These are phyloP conservation scores for Procavia capensis DNA, from an alignment of 2,113 vertebrate genomes.

Conservation along the genomic window DNA sequence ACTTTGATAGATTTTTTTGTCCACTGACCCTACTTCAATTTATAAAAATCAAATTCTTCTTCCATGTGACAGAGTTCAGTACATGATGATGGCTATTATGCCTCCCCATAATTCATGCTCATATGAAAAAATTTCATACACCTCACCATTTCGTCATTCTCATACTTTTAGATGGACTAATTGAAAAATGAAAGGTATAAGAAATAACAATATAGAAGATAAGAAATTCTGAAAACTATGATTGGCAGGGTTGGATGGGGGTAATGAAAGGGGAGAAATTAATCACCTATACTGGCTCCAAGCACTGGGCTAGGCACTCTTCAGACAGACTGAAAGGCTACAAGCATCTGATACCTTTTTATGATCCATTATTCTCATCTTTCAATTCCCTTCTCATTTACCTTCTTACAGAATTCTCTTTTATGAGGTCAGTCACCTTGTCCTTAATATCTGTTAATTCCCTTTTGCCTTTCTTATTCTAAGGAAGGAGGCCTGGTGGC, in stretches of 20 bases:
- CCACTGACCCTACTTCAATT: background rate
- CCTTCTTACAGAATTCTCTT: background rate
- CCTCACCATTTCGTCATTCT: background rate
- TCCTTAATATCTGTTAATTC: background rate
- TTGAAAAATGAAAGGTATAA: background rate
- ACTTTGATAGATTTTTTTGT: background rate
- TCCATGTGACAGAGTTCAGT: background rate
- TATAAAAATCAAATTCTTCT: background rate
- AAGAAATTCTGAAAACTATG: constrained; percentile 18
- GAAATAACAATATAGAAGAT: background rate
- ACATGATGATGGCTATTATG: background rate
- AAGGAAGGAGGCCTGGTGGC: no score
- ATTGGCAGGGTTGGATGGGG: no score
- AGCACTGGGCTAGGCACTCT: background rate
- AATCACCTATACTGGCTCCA: background rate
- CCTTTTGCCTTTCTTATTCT: background rate
- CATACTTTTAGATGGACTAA: background rate
- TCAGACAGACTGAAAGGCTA: background rate
- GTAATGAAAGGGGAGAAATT: background rate
- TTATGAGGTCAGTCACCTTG: background rate
- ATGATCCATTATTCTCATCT: background rate
- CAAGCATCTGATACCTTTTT: background rate
- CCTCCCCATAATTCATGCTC: background rate
- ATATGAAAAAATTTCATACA: background rate
- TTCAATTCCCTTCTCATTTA: background rate